Evolutionary conservation across 2,797 vertebrate species (phyloP).

Genomic region (Bradypus variegatus): DNA sequence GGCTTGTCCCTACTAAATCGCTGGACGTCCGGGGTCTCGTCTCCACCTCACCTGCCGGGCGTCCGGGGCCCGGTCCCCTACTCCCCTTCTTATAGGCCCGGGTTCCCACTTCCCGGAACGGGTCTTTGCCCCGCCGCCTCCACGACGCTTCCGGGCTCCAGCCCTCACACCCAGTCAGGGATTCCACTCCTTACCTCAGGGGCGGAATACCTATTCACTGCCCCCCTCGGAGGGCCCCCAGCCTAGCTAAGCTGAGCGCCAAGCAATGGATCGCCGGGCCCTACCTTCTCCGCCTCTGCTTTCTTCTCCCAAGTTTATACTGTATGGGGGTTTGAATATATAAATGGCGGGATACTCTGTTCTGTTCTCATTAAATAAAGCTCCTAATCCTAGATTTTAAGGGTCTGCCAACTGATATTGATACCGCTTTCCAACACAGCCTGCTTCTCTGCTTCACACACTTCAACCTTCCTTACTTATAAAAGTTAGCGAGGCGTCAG

Average conservation of each 20-base stretch:
- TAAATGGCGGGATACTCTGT: background rate
- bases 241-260: constrained; percentile 26
- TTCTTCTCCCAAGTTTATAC: background rate
- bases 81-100: too few relatives aligned
- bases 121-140: fast-evolving
- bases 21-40: too few relatives aligned
- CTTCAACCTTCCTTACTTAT: background rate
- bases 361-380: background rate
- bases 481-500: background rate
- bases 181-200: background rate
- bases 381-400: background rate
- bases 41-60: too few relatives aligned
- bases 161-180: fast-evolving
- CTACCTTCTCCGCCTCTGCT: background rate
- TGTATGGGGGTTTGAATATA: background rate
- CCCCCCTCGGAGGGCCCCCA: background rate
- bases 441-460: background rate
- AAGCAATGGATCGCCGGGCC: background rate
- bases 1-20: background rate
- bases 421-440: background rate
- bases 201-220: background rate
- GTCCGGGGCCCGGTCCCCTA: fast-evolving
- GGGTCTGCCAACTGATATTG: background rate
- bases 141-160: too few relatives aligned
- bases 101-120: too few relatives aligned